Percentiles rank a stretch among this genome's conserved stretches.
Evolutionary conservation across 2,888 invertebrate species (phyloP).

Genomic region (Alviniconcha strummeri): DNA sequence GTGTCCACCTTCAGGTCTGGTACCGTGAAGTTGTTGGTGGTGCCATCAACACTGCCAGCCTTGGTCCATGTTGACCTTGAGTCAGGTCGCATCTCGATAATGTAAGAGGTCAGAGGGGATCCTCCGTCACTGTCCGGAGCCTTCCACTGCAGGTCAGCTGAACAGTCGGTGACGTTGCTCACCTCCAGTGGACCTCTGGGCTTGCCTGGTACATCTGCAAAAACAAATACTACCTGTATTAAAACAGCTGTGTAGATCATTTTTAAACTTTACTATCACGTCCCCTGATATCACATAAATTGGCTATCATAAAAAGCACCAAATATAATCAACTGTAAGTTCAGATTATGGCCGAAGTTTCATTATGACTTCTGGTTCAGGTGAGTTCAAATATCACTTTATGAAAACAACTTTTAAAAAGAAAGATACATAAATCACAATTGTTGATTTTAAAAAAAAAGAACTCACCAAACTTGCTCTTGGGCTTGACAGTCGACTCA

Average conservation of each 20-base stretch:
- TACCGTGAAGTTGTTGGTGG: slow-evolving; percentile 45
- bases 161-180: slow-evolving; percentile 87
- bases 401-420: too few relatives aligned
- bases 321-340: too few relatives aligned
- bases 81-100: slow-evolving; percentile 80
- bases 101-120: slow-evolving; percentile 59
- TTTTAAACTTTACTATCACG: too few relatives aligned
- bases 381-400: too few relatives aligned
- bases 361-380: too few relatives aligned
- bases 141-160: slow-evolving; percentile 81
- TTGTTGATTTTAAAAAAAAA: too few relatives aligned
- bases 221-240: not conserved
- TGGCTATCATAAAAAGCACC: too few relatives aligned
- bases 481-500: slow-evolving; percentile 54
- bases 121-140: slow-evolving; percentile 67
- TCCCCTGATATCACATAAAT: too few relatives aligned
- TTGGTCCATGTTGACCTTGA: slow-evolving; percentile 85
- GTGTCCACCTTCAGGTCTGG: slow-evolving; percentile 78
- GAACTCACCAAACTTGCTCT: slow-evolving; percentile 65
- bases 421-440: too few relatives aligned
- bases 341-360: too few relatives aligned
- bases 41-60: slow-evolving; percentile 76
- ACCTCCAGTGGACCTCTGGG: slow-evolving; percentile 87
- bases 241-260: too few relatives aligned
- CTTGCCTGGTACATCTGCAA: slow-evolving; percentile 86